A percentile compares a stretch with the other conserved stretches of the same genome.
Conservation (phyloP, 2,113 vertebrate genomes). For the Choloepus hoffmanni region DNA sequence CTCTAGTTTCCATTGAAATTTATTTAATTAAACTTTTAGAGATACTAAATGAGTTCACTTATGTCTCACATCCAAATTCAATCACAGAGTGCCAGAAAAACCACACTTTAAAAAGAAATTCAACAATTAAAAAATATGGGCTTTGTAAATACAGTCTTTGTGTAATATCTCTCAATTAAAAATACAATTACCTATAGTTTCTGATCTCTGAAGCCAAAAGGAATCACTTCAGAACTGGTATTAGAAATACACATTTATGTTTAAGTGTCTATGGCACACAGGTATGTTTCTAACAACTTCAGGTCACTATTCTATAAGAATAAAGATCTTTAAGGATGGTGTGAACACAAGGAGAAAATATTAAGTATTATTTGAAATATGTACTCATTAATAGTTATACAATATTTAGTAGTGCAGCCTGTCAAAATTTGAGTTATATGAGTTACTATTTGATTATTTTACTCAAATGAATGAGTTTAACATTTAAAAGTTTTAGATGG, state of each 20-base stretch:
- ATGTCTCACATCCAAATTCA: conserved; percentile 60
- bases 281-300: neutral
- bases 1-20: conserved; percentile 64
- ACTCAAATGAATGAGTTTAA: neutral
- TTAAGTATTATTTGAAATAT: neutral
- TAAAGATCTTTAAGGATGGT: neutral
- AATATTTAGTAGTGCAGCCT: neutral
- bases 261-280: neutral
- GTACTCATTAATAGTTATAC: neutral
- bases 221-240: neutral
- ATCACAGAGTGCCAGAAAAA: neutral
- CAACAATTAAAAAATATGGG: conserved; percentile 37
- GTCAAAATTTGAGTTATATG: neutral
- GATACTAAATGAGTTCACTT: conserved; percentile 56
- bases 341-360: neutral
- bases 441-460: neutral
- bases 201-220: conserved; percentile 9
- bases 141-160: neutral
- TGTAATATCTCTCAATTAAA: conserved; percentile 18
- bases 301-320: neutral
- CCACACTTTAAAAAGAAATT: conserved; percentile 49
- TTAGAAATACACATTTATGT: neutral
- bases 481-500: neutral
- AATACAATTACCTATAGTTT: conserved; percentile 25
- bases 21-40: conserved; percentile 68